These are phyloP conservation scores for Mormyrops boulengeri DNA, from an alignment of 2,797 vertebrate genomes.

Conservation along the genomic window DNA sequence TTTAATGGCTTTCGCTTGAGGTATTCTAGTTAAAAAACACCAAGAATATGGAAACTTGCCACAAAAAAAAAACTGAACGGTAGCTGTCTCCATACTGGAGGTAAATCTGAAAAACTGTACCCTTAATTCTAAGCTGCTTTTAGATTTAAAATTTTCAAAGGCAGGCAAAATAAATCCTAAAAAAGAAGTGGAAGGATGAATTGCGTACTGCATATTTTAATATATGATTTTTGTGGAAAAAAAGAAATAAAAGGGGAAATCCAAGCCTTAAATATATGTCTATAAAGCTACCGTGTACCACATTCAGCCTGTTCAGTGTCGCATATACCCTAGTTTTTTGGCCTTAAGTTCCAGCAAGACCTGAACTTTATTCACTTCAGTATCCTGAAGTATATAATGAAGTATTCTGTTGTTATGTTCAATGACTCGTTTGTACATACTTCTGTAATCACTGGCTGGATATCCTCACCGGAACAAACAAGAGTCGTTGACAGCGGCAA, in stretches of 20 bases:
- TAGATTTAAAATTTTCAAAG: neutral
- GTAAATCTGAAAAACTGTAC: neutral
- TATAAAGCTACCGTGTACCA: neutral
- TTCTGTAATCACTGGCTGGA: neutral
- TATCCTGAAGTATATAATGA: neutral
- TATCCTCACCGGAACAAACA: neutral
- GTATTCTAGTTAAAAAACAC: neutral
- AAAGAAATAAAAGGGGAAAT: neutral
- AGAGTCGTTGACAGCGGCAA: neutral
- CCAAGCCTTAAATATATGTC: neutral
- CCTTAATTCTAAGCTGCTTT: neutral
- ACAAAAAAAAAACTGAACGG: neutral
- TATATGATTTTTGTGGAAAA: neutral
- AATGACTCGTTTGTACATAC: neutral
- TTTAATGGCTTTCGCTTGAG: neutral
- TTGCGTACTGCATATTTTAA: neutral
- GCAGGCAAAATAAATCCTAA: neutral
- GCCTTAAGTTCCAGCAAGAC: neutral
- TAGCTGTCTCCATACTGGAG: neutral
- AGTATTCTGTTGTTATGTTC: neutral
- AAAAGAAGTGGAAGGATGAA: neutral
- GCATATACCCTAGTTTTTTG: neutral
- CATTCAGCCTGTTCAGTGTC: neutral
- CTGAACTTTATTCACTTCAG: neutral
- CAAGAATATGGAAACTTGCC: neutral